Base-by-base conservation (phyloP, 2,888 invertebrate genomes). In the Ctena decussata region DNA sequence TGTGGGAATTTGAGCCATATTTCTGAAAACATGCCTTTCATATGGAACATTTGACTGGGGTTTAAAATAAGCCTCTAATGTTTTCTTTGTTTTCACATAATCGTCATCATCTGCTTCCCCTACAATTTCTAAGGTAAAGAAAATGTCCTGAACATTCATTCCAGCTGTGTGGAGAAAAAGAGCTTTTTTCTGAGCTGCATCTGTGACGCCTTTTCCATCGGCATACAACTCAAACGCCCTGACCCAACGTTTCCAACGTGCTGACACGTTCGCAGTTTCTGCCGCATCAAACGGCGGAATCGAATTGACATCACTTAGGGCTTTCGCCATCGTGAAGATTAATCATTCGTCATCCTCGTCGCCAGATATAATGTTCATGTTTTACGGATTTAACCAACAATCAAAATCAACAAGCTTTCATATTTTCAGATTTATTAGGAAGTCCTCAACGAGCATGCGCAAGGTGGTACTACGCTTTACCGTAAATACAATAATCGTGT, bases 161-260 rank as follows among this genome's bases (percentile, higher is more conserved):
- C 85, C 87, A 6, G 82, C 84, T 8, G 39, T 49, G 32, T 87
- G 84, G 35, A 87, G 70, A 30, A 85, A n/a, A 30, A 87, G 27
- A 12, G 83, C 85, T 37, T 44, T 75, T 37, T 73, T 83, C 60
- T 78, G 82, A 2, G 53, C 79, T 11, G 57, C 35, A 2, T 83
- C 37, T 24, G 24, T 81, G 21, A 85, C 73, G 0, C 57, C 80
- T 71, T 77, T 84, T 1, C 79, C 84, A 18, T 15, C 60, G 11
- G 46, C 71, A 41, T 60, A 86, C 8, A 86, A 41, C 60, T 83
- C 84, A 53, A 87, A 85, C 6, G 76, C 77, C 41, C 85, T 44
- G 3, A 76, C 44, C 83, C 77, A 86, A 46, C 78, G 37, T 30
- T 70, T 77, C 83, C 84, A 86, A 21, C 72, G 32, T 18, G 81